Conservation (phyloP, 2,888 invertebrate genomes). For the Rhagium mordax region DNA sequence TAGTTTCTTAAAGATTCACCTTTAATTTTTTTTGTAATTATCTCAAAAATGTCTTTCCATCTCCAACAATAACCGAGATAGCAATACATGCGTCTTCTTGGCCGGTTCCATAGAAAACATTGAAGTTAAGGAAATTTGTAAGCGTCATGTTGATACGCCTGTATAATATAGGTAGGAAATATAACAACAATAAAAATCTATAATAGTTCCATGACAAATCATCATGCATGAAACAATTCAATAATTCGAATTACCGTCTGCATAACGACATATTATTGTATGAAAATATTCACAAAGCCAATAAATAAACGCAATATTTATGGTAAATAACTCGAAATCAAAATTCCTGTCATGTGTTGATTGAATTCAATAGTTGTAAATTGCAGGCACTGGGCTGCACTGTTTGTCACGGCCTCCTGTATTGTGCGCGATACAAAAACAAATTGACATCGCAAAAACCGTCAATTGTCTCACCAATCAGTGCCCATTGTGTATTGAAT, state of each 20-base stretch:
- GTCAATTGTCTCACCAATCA: slow-evolving; percentile 71
- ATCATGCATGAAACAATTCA: too few species aligned
- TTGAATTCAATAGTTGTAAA: slow-evolving; percentile 68
- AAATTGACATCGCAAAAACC: slow-evolving; percentile 71
- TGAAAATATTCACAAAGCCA: slow-evolving; percentile 19
- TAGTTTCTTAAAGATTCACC: too few species aligned
- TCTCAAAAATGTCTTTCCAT: too few species aligned
- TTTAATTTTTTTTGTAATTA: too few species aligned
- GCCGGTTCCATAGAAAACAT: too few species aligned
- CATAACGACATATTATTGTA: slow-evolving; percentile 32
- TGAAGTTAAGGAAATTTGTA: too few species aligned
- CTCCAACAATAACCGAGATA: too few species aligned
- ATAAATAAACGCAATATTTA: slow-evolving; percentile 62
- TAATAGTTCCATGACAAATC: not conserved
- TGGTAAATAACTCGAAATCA: slow-evolving; percentile 66
- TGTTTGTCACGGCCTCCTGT: slow-evolving; percentile 68
- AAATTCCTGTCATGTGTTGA: slow-evolving; percentile 67
- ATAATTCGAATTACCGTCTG: slow-evolving; percentile 18
- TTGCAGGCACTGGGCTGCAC: slow-evolving; percentile 65
- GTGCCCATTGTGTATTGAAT: slow-evolving; percentile 66
- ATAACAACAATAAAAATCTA: not conserved
- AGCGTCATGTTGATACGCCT: too few species aligned
- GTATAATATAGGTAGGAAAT: too few species aligned
- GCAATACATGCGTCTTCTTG: too few species aligned
- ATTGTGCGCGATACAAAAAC: slow-evolving; percentile 69